Conservation (phyloP, 2,888 invertebrate genomes). For the Morinoia aosen region DNA sequence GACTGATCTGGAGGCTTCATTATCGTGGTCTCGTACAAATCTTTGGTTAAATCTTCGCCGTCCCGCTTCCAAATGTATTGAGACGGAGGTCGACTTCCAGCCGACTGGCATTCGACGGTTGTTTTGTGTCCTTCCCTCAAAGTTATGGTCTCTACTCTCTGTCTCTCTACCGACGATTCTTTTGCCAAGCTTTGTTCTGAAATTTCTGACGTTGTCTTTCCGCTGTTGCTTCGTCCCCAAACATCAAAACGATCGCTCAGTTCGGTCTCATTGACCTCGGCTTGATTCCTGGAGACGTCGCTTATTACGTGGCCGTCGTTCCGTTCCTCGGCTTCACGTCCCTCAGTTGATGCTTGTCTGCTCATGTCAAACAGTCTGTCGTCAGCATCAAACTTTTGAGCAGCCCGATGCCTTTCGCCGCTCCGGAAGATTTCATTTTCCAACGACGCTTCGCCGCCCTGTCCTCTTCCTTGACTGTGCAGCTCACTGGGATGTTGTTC, state of each 20-base stretch:
- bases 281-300: not conserved
- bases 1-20: not conserved
- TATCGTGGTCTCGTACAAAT: constrained; percentile 6
- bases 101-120: constrained; percentile 29
- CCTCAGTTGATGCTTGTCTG: constrained; percentile 26
- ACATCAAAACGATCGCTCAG: not conserved
- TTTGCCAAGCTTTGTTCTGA: not conserved
- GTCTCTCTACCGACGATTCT: constrained; percentile 13
- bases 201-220: not conserved
- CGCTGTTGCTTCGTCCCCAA: not conserved
- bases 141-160: constrained; percentile 41
- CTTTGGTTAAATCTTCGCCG: constrained; percentile 18
- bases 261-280: not conserved
- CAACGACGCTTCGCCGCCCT: not conserved
- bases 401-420: constrained; percentile 1
- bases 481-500: constrained; percentile 18
- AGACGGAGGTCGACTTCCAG: constrained; percentile 39
- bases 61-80: constrained; percentile 20
- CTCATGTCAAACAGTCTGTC: not conserved
- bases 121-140: constrained; percentile 45
- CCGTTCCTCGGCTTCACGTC: not conserved
- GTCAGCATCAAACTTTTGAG: constrained; percentile 31
- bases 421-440: constrained; percentile 52
- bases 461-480: not conserved
- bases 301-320: not conserved